A percentile compares a stretch with the other conserved stretches of the same genome.
Evolutionary conservation across 2,797 vertebrate species (phyloP).

Genomic region (Allobates femoralis): DNA sequence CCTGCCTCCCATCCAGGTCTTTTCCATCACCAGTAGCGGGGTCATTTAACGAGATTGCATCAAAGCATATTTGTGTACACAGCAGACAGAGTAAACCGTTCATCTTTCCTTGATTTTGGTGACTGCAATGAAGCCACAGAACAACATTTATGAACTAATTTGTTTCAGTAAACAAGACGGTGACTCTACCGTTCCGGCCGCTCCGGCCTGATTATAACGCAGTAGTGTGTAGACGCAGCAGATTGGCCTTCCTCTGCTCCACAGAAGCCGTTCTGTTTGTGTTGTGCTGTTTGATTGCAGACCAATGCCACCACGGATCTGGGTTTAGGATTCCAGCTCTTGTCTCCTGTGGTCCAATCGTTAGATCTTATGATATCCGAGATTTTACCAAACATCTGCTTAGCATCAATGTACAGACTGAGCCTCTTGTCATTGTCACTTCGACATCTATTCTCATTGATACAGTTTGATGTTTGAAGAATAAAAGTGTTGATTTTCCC

Average conservation of each 20-base stretch:
- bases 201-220: constrained; percentile 37
- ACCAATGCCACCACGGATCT: not conserved
- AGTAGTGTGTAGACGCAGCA: constrained; percentile 7
- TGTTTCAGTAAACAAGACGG: constrained; percentile 26
- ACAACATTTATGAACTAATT: constrained; percentile 19
- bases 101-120: constrained; percentile 40
- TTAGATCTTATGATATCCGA: constrained; percentile 26
- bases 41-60: constrained; percentile 58
- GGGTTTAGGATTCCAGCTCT: not conserved
- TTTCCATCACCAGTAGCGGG: constrained; percentile 50
- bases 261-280: not conserved
- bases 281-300: constrained; percentile 26
- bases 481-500: constrained; percentile 1
- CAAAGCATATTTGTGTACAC: constrained; percentile 45
- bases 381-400: constrained; percentile 12
- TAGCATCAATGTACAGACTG: constrained; percentile 23
- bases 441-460: not conserved
- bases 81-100: constrained; percentile 53
- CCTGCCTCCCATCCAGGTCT: constrained; percentile 64
- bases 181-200: constrained; percentile 28
- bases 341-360: not conserved
- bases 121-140: constrained; percentile 37
- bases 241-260: constrained; percentile 6
- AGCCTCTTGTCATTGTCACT: not conserved
- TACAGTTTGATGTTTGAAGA: not conserved